Evolutionary conservation across 2,888 invertebrate genomes (phyloP), one percentile per base, ranked within the genome.

Genomic region (Pseudococcus longispinus): DNA sequence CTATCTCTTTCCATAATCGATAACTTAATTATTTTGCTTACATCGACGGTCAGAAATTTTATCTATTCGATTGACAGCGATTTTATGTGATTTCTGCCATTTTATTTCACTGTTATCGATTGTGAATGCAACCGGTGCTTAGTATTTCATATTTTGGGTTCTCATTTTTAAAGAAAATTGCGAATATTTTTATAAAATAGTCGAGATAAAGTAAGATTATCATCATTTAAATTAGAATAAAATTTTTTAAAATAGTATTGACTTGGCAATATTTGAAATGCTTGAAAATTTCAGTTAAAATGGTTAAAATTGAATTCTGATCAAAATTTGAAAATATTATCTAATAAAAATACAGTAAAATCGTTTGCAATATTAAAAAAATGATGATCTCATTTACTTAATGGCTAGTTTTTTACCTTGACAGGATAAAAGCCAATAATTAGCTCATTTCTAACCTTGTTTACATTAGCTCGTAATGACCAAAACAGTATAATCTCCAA

Each of bases 1-100:
- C 77, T 80, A 80, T 80, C 77, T 80, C 29, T 70, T 29, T 29
- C 60, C 74, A 37, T 74, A 74, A 80, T 80, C 37, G 77, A 80
- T 80, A 80, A 80, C 37, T 80, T 80, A 80, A 80, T 80, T 80
- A 80, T 80, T 80, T 80, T n/a, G 77, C 77, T 80, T 42, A 80
- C 42, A 80, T 80, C 77, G 77, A 20, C 77, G 26, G 29, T 32
- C 5, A 70, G 29, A 70, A 70, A 70, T 29, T 70, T 70, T 70
- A 70, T 70, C 70, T 29, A 29, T 26, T 65, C 23, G 26, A 65
- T 26, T 26, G 26, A 26, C 65, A 65, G 65, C 70, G 37, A 18
- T 18, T 70, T 70, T 18, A 29, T 29, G 15, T 13, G 70, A 29
- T 70, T 60, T 60, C 11, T n/a, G 20, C 20, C 5, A 23, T 55